Evolutionary conservation across 2,113 vertebrate species (phyloP), one percentile per base, ranked within the genome.

Genomic region (Casuarius casuarius): DNA sequence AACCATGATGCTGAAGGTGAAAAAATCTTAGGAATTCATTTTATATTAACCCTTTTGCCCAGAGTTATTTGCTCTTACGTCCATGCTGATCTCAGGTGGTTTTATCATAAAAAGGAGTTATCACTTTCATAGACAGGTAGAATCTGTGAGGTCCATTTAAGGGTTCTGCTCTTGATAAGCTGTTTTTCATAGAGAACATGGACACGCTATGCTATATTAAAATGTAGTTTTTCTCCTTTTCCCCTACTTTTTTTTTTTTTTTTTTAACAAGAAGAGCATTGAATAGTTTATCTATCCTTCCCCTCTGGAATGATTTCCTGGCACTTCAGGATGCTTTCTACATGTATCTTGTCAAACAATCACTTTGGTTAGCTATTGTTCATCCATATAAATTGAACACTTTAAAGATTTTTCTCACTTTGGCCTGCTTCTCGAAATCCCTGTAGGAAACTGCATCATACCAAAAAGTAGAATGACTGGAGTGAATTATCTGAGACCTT

Each of bases 381-480:
- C 80, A 92, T 87, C 73, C 86, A 35, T 76, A 94, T 58, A 95
- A 78, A 92, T 76, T 21, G 62, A 93, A 68, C 22, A 38, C 84
- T 95, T 92, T 70, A 89, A 90, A 95, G 83, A 89, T 58, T 94
- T 94, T 95, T 91, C 70, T 92, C 70, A 63, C 31, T 90, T 88
- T 84, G 77, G 77, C 89, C 38, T 67, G 68, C 51, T 46, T 86
- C 68, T 86, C 56, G 95, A 90, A 96, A 86, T 94, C 88, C 59
- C 65, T 65, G 48, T 33, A 84, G 73, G 62, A 90, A 92, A 78
- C 62, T 29, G 51, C 31, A 78, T 84, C 65, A 71, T 22, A 78
- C 44, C 73, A 74, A 70, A 89, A 35, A 22, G 2, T 44, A 65
- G 33, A 89, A 10, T 35, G 51, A 90, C 81, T 66, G 67, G 61